Percentiles rank a stretch among this genome's conserved stretches.
Evolutionary conservation across 2,888 invertebrate genomes (phyloP).

Genomic region (Poecilus cupreus): DNA sequence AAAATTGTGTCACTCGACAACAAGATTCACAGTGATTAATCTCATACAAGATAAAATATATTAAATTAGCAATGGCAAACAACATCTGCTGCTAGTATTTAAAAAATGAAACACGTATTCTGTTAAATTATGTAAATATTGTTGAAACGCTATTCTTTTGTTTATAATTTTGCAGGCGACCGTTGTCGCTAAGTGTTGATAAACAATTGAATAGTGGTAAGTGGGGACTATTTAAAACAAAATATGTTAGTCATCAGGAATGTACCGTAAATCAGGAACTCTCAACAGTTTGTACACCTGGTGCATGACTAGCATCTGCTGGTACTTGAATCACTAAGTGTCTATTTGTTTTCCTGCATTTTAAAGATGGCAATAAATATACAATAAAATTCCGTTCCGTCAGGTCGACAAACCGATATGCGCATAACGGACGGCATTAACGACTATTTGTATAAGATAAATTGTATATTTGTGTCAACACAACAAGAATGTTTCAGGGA

Average conservation of each 20-base stretch:
- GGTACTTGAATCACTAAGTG: too few relatives aligned
- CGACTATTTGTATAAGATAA: too few relatives aligned
- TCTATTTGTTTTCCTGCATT: too few relatives aligned
- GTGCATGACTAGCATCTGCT: not conserved
- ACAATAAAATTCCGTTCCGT: too few relatives aligned
- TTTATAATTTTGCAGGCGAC: not conserved
- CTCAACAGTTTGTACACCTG: slow-evolving; percentile 33
- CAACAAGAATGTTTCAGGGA: too few relatives aligned
- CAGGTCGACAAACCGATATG: too few relatives aligned
- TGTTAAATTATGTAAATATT: not conserved
- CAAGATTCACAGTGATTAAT: not conserved
- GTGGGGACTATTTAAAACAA: not conserved
- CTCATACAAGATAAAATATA: not conserved
- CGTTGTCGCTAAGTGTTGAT: slow-evolving; percentile 7
- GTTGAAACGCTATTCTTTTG: not conserved
- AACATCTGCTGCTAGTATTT: not conserved
- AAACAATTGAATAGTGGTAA: slow-evolving; percentile 10
- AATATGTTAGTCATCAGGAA: slow-evolving; percentile 22
- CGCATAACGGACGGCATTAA: too few relatives aligned
- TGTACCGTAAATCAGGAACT: slow-evolving; percentile 25
- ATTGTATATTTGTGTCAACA: too few relatives aligned
- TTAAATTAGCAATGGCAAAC: not conserved
- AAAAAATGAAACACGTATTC: not conserved
- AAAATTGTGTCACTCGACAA: slow-evolving; percentile 28
- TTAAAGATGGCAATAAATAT: too few relatives aligned